Base-by-base conservation (phyloP, 2,113 vertebrate genomes). In the Pelobates fuscus region DNA sequence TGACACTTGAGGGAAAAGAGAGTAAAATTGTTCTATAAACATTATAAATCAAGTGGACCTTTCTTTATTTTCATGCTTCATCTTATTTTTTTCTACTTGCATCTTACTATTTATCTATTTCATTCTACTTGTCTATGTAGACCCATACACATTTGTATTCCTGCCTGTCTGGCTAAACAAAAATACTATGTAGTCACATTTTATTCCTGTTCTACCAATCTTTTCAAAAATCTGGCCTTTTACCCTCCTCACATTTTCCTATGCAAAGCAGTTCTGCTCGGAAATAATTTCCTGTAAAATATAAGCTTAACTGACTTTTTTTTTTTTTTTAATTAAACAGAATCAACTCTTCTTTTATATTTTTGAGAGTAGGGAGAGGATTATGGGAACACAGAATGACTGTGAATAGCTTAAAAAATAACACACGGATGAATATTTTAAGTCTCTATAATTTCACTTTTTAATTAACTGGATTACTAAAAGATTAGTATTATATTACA, bases 391-490 rank as follows among this genome's bases (percentile, higher is more conserved):
- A 76, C 72, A 67, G 66, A 27, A 67, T 24, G 55, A 67, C 72
- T 76, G 54, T 60, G 64, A 76, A 46, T 67, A 44, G 37, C 64
- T 76, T 76, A 67, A 75, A 75, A 73, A 76, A 76, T 60, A 67
- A 76, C 57, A 65, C 58, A 67, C 68, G n/a, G 25, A 29, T 67
- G 55, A 67, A 76, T 76, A 76, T 76, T 67, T 76, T 76, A 60
- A 60, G 72, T 67, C 72, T 76, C 72, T 76, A 76, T 67, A 76
- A 76, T 76, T 76, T 76, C 72, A 76, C 72, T 67, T 76, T 76
- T 76, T 76, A 76, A 76, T 76, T 76, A 76, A 76, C 54, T 60
- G 63, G 63, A 76, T 76, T 76, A 76, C 64, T 76, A 32, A 67
- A 59, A 76, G 72, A 76, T 76, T 60, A 76, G 72, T 67, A 67